Evolutionary conservation across 2,888 invertebrate species (phyloP), one percentile per base, ranked within the genome.

Genomic region (Hydroisotoma schaefferi): DNA sequence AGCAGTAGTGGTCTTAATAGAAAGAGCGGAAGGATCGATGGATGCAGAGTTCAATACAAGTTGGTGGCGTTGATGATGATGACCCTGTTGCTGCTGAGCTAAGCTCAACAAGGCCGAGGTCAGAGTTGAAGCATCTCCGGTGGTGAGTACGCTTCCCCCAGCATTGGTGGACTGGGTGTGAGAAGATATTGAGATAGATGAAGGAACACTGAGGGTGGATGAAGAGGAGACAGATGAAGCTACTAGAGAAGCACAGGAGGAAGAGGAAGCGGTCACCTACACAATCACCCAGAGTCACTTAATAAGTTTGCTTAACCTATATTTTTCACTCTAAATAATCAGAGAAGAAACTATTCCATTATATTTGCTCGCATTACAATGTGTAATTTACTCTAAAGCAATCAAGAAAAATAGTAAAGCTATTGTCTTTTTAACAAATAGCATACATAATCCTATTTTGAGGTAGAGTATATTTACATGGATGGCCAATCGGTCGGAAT

Each of bases 1-100:
- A 49, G 55, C 40, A 37, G 59, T 40, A 59, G 49, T 40, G 44
- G 55, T 52, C 37, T 37, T 49, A 44, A 15, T 49, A 57, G 59
- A 49, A 44, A 40, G 40, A 37, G 27, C 27, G 29, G 29, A 43
- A 55, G 6, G 23, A 37, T 26, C 52, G 28, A 46, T 20, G 5
- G 46, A 3, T 15, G 22, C 10, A 46, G 22, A 8, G 15, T 12
- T 20, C 20, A 25, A 25, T 10, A 46, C 46, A 25, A 46, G 22
- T 46, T 46, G 46, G 12, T 46, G 46, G 15, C 15, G 33, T 8
- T 33, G 33, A 33, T 33, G 33, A 20, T 27, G 8, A 52, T 37
- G 33, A 37, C 23, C 23, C 22, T 29, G 51, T 26, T 12, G 40
- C 25, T 26, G 27, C 20, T 40, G 26, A 26, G 18, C 5, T 6